phyloP scores from a whole-genome alignment of 2,797 vertebrate species.

The Arnoldichthys spilopterus region DNA sequence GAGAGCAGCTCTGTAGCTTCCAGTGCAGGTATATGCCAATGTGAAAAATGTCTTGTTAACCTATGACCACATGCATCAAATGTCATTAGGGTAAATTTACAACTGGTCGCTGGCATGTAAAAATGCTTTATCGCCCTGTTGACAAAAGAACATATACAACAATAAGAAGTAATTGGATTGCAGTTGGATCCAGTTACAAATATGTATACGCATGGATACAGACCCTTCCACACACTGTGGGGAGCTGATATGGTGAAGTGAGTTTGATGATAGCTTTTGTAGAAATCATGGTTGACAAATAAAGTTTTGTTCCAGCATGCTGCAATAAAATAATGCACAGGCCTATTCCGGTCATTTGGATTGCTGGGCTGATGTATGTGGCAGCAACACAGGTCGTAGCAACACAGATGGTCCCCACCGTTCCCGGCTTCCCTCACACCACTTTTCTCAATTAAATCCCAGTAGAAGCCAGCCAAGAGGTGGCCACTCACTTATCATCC shows the following conservation, averaged over 20 bases:
- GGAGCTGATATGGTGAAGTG: conserved; percentile 11
- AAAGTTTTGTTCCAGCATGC: neutral
- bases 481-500: conserved; percentile 47
- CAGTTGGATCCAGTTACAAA: conserved; percentile 4
- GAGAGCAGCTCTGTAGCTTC: neutral
- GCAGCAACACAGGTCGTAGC: conserved; percentile 40
- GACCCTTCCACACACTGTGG: neutral
- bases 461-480: conserved; percentile 48
- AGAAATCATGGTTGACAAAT: neutral
- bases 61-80: conserved; percentile 13
- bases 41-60: conserved; percentile 25
- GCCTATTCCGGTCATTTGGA: neutral
- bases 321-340: neutral
- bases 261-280: conserved; percentile 29
- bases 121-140: conserved; percentile 29
- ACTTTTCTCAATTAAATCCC: conserved; percentile 53
- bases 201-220: neutral
- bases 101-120: conserved; percentile 13
- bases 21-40: neutral
- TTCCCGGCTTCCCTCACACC: conserved; percentile 39
- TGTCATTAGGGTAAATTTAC: conserved; percentile 30
- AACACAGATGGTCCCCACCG: conserved; percentile 56
- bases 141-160: conserved; percentile 30
- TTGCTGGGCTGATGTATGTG: neutral
- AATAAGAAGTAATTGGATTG: conserved; percentile 42